Base-by-base conservation (phyloP, 2,888 invertebrate genomes). In the Cataglyphis altisquamis region DNA sequence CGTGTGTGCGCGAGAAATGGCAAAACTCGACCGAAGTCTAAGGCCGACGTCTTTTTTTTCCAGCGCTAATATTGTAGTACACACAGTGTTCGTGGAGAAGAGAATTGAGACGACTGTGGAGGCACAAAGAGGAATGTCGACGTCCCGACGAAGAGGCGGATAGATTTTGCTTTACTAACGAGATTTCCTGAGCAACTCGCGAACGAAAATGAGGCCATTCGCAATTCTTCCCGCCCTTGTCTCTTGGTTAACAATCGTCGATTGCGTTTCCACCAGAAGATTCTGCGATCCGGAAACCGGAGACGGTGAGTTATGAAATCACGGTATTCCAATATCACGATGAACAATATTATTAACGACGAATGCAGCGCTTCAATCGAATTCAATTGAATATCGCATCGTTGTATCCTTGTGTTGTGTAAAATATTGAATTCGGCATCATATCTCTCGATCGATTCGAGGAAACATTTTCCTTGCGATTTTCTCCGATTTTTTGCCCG, bases 31-130 rank as follows among this genome's bases (percentile, higher is more conserved):
- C n/a, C 66, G 0, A 72, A 70, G 36, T 25, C 62, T 60, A 80
- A 80, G 78, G 57, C 36, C 70, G 78, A 80, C 78, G 45, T 72
- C 72, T 72, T 67, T 52, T 67, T 52, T 52, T 80, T 60, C 21
- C 32, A 57, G 55, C 25, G 18, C 25, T 80, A 45, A 52, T 52
- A 52, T 72, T 25, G 41, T 36, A 80, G 78, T 10, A 15, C 25
- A 25, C 25, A 25, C 29, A 57, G 52, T 5, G 45, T 70, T 70
- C 72, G 72, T 45, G 36, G 72, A 18, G 62, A 8, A n/a, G 48
- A 80, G 78, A 80, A 60, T 70, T 66, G 25, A 60, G 36, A 78
- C 78, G 70, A 48, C 48, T 36, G n/a, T 25, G 60, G 21, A 29
- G 45, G 41, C 67, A 45, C 36, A 39, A 39, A 45, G 72, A 60